Base-by-base conservation (phyloP, 2,797 vertebrate species). In the Diglossa cyanea region DNA sequence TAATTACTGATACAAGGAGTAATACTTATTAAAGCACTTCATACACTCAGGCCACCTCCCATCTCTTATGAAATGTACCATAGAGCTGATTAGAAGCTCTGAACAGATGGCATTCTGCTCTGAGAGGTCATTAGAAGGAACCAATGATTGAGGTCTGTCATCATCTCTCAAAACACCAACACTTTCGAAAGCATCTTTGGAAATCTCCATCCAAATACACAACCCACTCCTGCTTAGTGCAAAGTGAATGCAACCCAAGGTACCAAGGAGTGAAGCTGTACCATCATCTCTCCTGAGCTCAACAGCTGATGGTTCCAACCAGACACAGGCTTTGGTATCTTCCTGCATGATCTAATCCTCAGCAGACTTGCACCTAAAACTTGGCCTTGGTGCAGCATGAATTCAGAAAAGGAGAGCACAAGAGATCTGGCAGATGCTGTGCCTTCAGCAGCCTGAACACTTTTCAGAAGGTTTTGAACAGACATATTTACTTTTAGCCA, bases 1-100 rank as follows among this genome's bases (percentile, higher is more conserved):
- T 83, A 93, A 95, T 93, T 89, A 91, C 61, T n/a, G 35, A 87
- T 72, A 66, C 17, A 84, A 58, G 26, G 20, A 85, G 40, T 60
- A 91, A 73, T 63, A 92, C 37, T 28, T 85, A 82, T 62, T 79
- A 71, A 77, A 85, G 63, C 45, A 82, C 47, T 72, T 78, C 44
- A 85, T 45, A 72, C 4, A 70, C 17, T 88, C 47, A 63, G 47
- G 61, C 13, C 74, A 82, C 92, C 88, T 95, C 94, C 86, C 63
- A 84, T 30, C 72, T 86, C 81, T 94, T 94, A 82, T 4, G 77
- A 94, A 95, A 95, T 0, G 0, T 19, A 74, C 11, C 35, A 47
- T 0, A 42, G 48, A 54, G 45, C 47, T 65, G 51, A 93, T 82
- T 79, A 93, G 71, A 82, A 65, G 47, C 57, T 71, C 63, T 6